Evolutionary conservation across 1,140 invertebrate species (phyloP).

Genomic region (Contarinia nasturtii): DNA sequence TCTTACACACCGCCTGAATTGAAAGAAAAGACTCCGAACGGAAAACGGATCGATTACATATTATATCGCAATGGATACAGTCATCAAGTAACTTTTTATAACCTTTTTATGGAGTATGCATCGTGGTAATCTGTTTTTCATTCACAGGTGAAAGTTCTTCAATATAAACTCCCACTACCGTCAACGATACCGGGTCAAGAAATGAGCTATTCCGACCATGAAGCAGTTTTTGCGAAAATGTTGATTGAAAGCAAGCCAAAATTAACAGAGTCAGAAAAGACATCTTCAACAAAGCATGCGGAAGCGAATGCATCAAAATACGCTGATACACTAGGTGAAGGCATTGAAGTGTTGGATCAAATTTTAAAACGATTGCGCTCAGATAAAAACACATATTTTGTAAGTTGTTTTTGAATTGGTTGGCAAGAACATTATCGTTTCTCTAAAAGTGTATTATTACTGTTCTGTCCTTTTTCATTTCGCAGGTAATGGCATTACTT

Average conservation of each 20-base stretch:
- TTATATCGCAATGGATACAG: constrained; percentile 41
- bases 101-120: too few relatives aligned
- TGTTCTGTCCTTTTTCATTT: neutral
- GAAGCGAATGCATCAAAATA: neutral
- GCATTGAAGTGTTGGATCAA: constrained; percentile 36
- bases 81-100: constrained; percentile 27
- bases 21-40: constrained; percentile 38
- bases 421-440: too few relatives aligned
- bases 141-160: constrained; percentile 37
- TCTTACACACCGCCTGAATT: constrained; percentile 46
- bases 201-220: constrained; percentile 81
- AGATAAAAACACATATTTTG: constrained; percentile 36
- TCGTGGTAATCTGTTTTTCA: too few relatives aligned
- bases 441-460: too few relatives aligned
- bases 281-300: neutral
- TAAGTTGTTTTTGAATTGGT: too few relatives aligned
- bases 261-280: neutral
- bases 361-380: constrained; percentile 32
- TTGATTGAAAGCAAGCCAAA: constrained; percentile 4
- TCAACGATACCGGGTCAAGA: constrained; percentile 44
- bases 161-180: constrained; percentile 51
- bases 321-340: constrained; percentile 29
- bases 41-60: constrained; percentile 84
- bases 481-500: constrained; percentile 24
- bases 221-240: constrained; percentile 57